These are phyloP conservation scores for Acrossocheilus fasciatus DNA, from an alignment of 2,797 vertebrate genomes.

Conservation along the genomic window DNA sequence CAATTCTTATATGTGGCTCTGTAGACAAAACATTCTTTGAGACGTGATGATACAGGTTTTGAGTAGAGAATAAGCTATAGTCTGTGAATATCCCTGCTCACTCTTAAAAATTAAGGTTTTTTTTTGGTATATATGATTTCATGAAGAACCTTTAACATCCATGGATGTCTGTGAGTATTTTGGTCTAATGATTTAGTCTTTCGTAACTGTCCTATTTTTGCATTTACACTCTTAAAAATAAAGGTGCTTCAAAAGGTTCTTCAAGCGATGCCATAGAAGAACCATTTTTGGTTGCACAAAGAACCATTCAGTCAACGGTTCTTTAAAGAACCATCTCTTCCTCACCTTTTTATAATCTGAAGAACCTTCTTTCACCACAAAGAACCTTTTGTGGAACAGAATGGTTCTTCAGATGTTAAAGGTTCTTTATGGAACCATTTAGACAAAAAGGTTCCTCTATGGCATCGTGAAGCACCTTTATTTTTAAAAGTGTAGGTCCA, in stretches of 20 bases:
- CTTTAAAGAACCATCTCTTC: too few relatives aligned
- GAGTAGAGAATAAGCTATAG: not conserved
- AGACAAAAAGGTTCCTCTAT: too few relatives aligned
- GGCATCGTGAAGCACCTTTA: too few relatives aligned
- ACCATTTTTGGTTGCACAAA: too few relatives aligned
- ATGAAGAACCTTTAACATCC: not conserved
- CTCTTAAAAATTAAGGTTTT: not conserved
- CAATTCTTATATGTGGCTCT: not conserved
- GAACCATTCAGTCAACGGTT: too few relatives aligned
- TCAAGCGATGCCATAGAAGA: too few relatives aligned
- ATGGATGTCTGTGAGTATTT: not conserved
- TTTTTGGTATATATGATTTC: not conserved
- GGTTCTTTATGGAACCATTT: too few relatives aligned
- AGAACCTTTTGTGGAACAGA: too few relatives aligned
- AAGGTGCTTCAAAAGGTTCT: too few relatives aligned
- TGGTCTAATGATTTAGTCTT: not conserved
- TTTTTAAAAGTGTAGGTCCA: not conserved
- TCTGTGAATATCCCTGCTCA: not conserved
- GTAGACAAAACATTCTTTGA: not conserved
- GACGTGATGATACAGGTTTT: not conserved
- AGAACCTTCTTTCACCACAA: too few relatives aligned
- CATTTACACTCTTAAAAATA: not conserved
- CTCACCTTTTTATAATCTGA: too few relatives aligned
- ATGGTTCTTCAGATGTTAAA: too few relatives aligned
- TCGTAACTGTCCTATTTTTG: not conserved